Base-by-base conservation (phyloP, 1,140 invertebrate genomes). In the Chrysomallon squamiferum region DNA sequence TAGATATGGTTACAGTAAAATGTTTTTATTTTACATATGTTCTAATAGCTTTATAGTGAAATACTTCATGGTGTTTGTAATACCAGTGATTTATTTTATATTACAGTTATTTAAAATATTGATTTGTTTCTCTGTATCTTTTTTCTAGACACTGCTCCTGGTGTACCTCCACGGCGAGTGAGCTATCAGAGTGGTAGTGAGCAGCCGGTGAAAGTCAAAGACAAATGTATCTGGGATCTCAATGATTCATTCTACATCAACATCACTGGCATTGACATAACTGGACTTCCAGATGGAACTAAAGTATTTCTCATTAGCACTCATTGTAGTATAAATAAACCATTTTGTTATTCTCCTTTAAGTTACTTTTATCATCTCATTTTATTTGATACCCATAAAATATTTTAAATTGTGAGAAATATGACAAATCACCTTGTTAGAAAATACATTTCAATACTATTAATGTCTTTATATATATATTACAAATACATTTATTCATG, bases 291-390 rank as follows among this genome's bases (percentile, higher is more conserved):
- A 5, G 69, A 74, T 57, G 58, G 47, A 15, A 56, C 35, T 27
- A 74, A 71, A 66, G 72, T 74, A 54, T 29, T 18, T 11, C n/a
- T n/a, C n/a, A n/a, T n/a, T n/a, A n/a, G n/a, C n/a, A 56, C n/a
- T 25, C 29, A 18, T 25, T 22, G n/a, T 5, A 59, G 5, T 5
- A 6, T 5, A 35, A 11, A 33, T 59, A 33, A 56, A n/a, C 11
- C 1, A 47, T 20, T 49, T 41, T 57, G 15, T 45, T 64, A 18
- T n/a, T n/a, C n/a, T n/a, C n/a, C n/a, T n/a, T n/a, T n/a, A n/a
- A n/a, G n/a, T n/a, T n/a, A n/a, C n/a, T n/a, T n/a, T n/a, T n/a
- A n/a, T n/a, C n/a, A n/a, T n/a, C n/a, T n/a, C n/a, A n/a, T n/a
- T n/a, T n/a, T n/a, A n/a, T n/a, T n/a, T n/a, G n/a, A n/a, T n/a